Evolutionary conservation across 2,888 invertebrate species (phyloP).

Genomic region (Chymomyza caudatula): DNA sequence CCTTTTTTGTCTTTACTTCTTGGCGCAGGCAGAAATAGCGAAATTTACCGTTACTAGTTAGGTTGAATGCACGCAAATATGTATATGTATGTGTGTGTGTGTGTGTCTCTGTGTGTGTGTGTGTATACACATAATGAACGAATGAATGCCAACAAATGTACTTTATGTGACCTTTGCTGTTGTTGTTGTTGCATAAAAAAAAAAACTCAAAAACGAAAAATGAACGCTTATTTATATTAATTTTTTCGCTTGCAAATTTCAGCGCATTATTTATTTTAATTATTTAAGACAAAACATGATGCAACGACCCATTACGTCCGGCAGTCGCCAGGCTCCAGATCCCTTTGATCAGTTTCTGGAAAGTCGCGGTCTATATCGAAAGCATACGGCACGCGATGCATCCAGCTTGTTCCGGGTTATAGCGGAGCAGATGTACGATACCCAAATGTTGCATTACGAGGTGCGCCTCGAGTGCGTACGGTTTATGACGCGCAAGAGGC

Average conservation of each 20-base stretch:
- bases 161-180: not conserved
- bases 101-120: not conserved
- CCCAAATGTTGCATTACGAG: slow-evolving; percentile 85
- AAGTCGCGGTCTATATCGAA: slow-evolving; percentile 88
- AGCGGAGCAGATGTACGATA: slow-evolving; percentile 87
- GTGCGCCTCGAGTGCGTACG: slow-evolving; percentile 86
- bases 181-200: not conserved
- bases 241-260: not conserved
- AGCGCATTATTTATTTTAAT: not conserved
- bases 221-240: not conserved
- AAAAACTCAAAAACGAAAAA: too few species aligned
- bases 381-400: slow-evolving; percentile 92
- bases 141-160: not conserved
- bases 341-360: slow-evolving; percentile 87
- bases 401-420: slow-evolving; percentile 93
- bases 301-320: slow-evolving; percentile 76
- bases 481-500: slow-evolving; percentile 83
- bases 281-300: slow-evolving; percentile 17
- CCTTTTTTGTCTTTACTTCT: too few species aligned
- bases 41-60: not conserved
- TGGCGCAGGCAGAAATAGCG: too few species aligned
- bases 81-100: slow-evolving; percentile 1
- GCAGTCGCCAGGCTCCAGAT: slow-evolving; percentile 78
- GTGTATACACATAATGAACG: not conserved
- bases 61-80: not conserved